Base-by-base conservation (phyloP, 2,888 invertebrate genomes). In the Tinea semifulvella region DNA sequence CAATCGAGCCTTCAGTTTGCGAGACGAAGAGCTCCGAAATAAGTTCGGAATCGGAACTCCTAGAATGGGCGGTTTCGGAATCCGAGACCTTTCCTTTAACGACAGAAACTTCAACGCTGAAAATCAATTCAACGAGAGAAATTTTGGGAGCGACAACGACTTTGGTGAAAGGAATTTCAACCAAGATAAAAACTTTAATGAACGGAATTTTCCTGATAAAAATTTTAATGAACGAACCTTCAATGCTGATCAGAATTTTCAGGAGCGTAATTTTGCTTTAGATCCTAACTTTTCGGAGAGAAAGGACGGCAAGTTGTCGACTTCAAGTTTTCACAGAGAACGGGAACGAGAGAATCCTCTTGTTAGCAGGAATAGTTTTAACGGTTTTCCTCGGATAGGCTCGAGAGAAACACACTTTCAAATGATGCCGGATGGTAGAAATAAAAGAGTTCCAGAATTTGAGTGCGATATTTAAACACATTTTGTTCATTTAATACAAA, bases 381-480 rank as follows among this genome's bases (percentile, higher is more conserved):
- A 69, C 49, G 81, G 79, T 5, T 81, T 77, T 51, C 82, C 76
- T 3, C 63, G 80, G 48, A 64, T 80, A 47, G 70, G 73, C 1
- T 57, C 71, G 1, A 68, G 79, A 38, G 77, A 79, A 20, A 63
- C 56, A 44, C 77, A 79, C 46, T 81, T 80, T 47, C 74, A 79
- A 53, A 61, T 74, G 60, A 64, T 71, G 27, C 70, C 77, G 10
- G 82, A 80, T 39, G 79, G 80, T n/a, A 64, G 77, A 22, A 82
- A 73, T 56, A 82, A 82, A 49, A 76, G 86, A 56, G 85, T 86
- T 47, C 75, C 86, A 3, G 86, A 87, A 60, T 86, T 87, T 55
- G 86, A 87, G 61, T 86, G 86, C 61, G 85, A 86, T 65, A 86
- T 86, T 61, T 79, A 64, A 56, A 20, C 22, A 40, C 22, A 22